Evolutionary conservation across 2,113 vertebrate species (phyloP), one percentile per base, ranked within the genome.

Genomic region (Morone saxatilis): DNA sequence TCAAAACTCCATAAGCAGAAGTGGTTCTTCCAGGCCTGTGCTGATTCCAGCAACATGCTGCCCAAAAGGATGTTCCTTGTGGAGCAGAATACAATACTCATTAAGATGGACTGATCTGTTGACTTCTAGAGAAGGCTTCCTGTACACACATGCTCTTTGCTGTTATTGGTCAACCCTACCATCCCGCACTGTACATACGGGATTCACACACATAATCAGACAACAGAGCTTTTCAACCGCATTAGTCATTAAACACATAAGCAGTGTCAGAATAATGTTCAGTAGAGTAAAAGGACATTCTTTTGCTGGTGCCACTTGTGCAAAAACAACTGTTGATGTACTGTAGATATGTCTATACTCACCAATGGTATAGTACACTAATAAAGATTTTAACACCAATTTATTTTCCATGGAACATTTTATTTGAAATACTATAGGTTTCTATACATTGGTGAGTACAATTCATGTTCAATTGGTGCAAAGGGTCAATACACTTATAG

Each of bases 1-100:
- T 89, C 81, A 89, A 81, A 93, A 86, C 91, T 90, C 89, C 79
- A 83, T 79, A 82, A 92, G 91, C 84, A 90, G 71, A 83, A 86
- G 85, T 90, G 80, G 74, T 63, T 83, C 77, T 45, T 74, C 68
- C 78, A 84, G 84, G 60, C 61, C 74, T 17, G 45, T 31, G 43
- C 62, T 74, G 80, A 79, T 76, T 89, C 81, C 86, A 90, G 75
- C 61, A 85, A 20, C 48, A 50, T 79, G 70, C 45, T 70, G 69
- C 41, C 68, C 73, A 81, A 78, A 68, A 81, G 73, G 71, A 76
- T 54, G 61, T 65, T 78, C 5, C n/a, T 78, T 13, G 38, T 84
- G 71, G 68, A 81, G 38, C 50, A 81, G 36, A 79, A 80, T 16
- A 47, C 41, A 73, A 59, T 62, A 47, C 53, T 69, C 67, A 82